Evolutionary conservation across 2,888 invertebrate species (phyloP), one percentile per base, ranked within the genome.

Genomic region (Drosophila picticornis): DNA sequence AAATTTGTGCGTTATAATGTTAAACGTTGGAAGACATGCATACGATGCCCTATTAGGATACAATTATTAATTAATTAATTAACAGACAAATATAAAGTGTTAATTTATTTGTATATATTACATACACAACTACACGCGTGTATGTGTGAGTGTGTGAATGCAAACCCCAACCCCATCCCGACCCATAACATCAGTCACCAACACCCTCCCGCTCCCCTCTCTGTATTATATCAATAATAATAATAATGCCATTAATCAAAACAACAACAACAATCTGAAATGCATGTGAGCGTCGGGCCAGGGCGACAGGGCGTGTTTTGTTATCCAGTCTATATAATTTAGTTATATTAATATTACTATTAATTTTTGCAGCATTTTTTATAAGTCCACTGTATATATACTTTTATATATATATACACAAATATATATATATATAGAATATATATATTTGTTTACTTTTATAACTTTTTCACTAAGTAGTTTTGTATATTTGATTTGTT

Each of bases 1-100:
- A 77, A 77, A 68, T 71, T 84, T 74, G 81, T 83, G 84, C 87
- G 90, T 84, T 84, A 75, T 67, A 73, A 78, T 88, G 85, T 84
- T 84, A 85, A 84, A 83, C 59, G 73, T 74, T 80, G 53, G 81
- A 85, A 85, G 84, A 85, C 84, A 85, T 88, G 86, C 87, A 87
- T 84, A 84, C 77, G 68, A 83, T 67, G 81, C 83, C 83, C 80
- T 79, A 80, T 74, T 73, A 59, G 71, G 38, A 71, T 51, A 72
- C 55, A 70, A 55, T 31, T 80, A 67, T 71, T 70, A 70, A 70
- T 72, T 63, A 67, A 74, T 63, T 66, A 78, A 71, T 52, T 40
- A 63, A 67, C 46, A 31, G 43, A 55, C 38, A 62, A 53, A 74
- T 73, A 67, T 72, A 19, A 63, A 68, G 75, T 88, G 83, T 90